These are phyloP conservation scores for Hydra vulgaris DNA, from an alignment of 30 jellyfish, hydroid and myxozoan species.

Conservation along the genomic window DNA sequence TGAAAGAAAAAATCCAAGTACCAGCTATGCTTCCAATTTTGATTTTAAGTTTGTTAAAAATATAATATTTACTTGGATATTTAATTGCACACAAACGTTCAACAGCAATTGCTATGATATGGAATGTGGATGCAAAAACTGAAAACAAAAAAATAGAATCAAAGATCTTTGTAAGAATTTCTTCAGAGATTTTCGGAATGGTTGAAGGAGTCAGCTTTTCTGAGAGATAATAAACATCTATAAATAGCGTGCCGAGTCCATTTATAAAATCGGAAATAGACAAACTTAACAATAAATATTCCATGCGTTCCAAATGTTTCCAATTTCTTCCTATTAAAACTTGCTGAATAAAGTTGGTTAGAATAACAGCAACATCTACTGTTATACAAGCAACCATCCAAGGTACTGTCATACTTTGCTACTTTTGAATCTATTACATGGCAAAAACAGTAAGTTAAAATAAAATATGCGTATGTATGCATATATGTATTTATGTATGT, in stretches of 20 bases:
- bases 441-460: too few relatives aligned
- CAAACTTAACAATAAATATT: slow-evolving; percentile 22
- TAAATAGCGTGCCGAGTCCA: slow-evolving; percentile 22
- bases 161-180: background rate
- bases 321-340: slow-evolving; percentile 9
- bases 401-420: background rate
- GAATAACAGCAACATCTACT: slow-evolving; percentile 21
- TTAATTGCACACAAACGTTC: slow-evolving; percentile 25
- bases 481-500: too few relatives aligned
- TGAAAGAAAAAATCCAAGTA: slow-evolving; percentile 12
- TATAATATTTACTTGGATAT: slow-evolving; percentile 30
- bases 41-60: slow-evolving; percentile 23
- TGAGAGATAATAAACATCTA: slow-evolving; percentile 22
- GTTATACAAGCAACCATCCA: slow-evolving; percentile 26
- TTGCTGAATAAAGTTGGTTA: slow-evolving; percentile 17
- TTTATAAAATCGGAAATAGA: slow-evolving; percentile 25
- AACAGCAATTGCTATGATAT: slow-evolving; percentile 31
- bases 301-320: slow-evolving; percentile 25
- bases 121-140: slow-evolving; percentile 32
- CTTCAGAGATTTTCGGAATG: background rate
- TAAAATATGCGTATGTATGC: too few relatives aligned
- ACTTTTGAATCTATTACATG: too few relatives aligned
- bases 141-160: slow-evolving; percentile 29
- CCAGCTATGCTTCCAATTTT: slow-evolving; percentile 22
- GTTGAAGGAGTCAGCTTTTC: background rate